These are phyloP conservation scores for Blomia tropicalis DNA, from an alignment of 2,888 invertebrate species.

Conservation along the genomic window DNA sequence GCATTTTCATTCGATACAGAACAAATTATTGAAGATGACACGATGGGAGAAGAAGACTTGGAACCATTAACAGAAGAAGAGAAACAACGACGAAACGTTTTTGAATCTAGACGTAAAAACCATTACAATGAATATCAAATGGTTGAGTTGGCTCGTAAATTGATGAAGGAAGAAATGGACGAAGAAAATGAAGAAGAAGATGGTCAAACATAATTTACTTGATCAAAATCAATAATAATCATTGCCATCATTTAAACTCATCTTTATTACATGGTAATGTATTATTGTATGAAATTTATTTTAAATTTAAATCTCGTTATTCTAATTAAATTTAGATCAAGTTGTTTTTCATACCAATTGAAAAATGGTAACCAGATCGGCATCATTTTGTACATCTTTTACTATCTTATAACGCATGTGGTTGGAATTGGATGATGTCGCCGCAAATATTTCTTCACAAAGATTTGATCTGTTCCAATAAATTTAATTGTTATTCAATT, in stretches of 20 bases:
- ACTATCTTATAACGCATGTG: no score
- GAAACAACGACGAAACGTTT: slow-evolving; percentile 48
- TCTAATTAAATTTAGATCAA: not conserved
- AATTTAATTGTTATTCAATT: no score
- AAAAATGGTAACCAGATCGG: no score
- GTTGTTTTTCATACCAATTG: no score
- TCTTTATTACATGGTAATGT: no score
- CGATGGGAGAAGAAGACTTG: slow-evolving; percentile 36
- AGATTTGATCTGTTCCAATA: no score
- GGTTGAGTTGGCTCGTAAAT: slow-evolving; percentile 70
- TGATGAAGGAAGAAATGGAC: slow-evolving; percentile 75
- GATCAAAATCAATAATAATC: slow-evolving; percentile 16
- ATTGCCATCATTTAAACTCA: no score
- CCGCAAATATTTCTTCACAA: no score
- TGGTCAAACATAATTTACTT: no score
- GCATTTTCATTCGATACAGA: not conserved
- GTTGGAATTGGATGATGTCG: no score
- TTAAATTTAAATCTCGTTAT: not conserved
- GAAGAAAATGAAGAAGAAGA: slow-evolving; percentile 50
- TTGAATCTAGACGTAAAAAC: slow-evolving; percentile 80
- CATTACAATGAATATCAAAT: slow-evolving; percentile 97
- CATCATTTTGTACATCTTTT: no score
- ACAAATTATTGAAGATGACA: not conserved
- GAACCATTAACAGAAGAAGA: slow-evolving; percentile 26
- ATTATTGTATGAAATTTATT: not conserved